phyloP scores from a whole-genome alignment of 1,140 invertebrate genomes.

The Coptotermes formosanus region DNA sequence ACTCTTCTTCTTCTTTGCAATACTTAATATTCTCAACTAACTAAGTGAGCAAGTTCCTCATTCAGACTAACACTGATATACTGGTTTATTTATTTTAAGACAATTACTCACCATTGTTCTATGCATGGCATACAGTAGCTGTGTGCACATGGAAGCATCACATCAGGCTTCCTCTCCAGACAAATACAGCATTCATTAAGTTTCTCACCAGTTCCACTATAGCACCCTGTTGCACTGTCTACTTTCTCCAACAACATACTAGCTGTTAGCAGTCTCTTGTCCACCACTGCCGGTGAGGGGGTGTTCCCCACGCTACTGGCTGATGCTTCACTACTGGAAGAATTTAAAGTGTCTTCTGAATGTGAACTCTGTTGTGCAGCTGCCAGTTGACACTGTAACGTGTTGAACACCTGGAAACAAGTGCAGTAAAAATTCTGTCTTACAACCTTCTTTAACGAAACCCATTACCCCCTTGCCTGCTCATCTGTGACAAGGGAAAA shows the following conservation, averaged over 20 bases:
- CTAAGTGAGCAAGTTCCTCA: too few relatives aligned
- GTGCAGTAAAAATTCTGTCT: too few relatives aligned
- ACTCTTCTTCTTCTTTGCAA: too few relatives aligned
- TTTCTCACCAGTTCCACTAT: constrained; percentile 37
- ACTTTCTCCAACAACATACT: constrained; percentile 45
- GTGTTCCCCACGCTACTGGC: neutral
- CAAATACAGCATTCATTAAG: constrained; percentile 67
- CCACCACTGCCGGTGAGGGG: too few relatives aligned
- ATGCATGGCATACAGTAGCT: constrained; percentile 67
- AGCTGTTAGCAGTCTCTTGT: constrained; percentile 38
- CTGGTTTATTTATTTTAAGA: neutral
- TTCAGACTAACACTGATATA: too few relatives aligned
- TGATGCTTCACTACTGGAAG: neutral
- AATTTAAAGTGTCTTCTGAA: neutral
- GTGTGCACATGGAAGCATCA: constrained; percentile 66
- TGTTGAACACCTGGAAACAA: constrained; percentile 50
- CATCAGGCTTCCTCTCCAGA: constrained; percentile 64
- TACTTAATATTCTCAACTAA: too few relatives aligned
- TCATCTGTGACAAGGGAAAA: too few relatives aligned
- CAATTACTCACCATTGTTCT: constrained; percentile 59
- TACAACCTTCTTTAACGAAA: neutral
- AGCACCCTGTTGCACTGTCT: constrained; percentile 36
- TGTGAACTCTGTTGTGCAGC: constrained; percentile 42
- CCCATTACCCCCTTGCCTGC: too few relatives aligned
- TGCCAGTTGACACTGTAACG: constrained; percentile 47